Base-by-base conservation (phyloP, 2,113 vertebrate genomes). In the Pomatorhinus ruficollis region DNA sequence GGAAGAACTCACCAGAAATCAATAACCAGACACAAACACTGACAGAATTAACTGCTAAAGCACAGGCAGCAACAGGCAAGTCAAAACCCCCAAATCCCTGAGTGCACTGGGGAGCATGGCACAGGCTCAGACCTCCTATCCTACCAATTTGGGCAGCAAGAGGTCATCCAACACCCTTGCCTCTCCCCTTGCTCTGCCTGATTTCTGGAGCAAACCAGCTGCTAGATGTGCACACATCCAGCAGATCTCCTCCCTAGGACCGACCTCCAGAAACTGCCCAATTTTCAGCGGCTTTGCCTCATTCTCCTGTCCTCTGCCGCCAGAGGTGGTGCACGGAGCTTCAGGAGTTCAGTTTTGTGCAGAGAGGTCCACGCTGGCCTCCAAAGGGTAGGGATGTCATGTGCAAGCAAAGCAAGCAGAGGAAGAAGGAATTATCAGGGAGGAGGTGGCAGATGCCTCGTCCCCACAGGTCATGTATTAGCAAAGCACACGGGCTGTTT, bases 311-410 rank as follows among this genome's bases (percentile, higher is more conserved):
- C 20, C 30, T 66, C 30, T 54, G n/a, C 33, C 75, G 18, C n/a
- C 33, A 27, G 35, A 24, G 0, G 1, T 7, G 15, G 10, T 18
- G 28, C 54, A 17, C 11, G 13, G 65, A 90, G 27, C 40, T 79
- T 42, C 50, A 28, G 42, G 42, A 63, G 24, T 0, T 47, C 69
- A 3, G 6, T 10, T 37, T 39, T 37, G 25, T 40, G 59, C 19
- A 11, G 31, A 72, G 37, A 65, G 19, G 8, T 31, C 39, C 33
- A 0, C 2, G 0, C 8, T 15, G 53, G 21, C 13, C 42, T 28
- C 31, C 1, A 0, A 37, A 74, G 8, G 40, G 22, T 9, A 4
- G 15, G 54, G 35, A 70, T 47, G 23, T 9, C 1, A 0, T 10
- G 42, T 21, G 54, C 20, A 33, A 78, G 64, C 64, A 33, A 53